Base-by-base conservation (phyloP, 2,113 vertebrate species). In the Percina caprodes region DNA sequence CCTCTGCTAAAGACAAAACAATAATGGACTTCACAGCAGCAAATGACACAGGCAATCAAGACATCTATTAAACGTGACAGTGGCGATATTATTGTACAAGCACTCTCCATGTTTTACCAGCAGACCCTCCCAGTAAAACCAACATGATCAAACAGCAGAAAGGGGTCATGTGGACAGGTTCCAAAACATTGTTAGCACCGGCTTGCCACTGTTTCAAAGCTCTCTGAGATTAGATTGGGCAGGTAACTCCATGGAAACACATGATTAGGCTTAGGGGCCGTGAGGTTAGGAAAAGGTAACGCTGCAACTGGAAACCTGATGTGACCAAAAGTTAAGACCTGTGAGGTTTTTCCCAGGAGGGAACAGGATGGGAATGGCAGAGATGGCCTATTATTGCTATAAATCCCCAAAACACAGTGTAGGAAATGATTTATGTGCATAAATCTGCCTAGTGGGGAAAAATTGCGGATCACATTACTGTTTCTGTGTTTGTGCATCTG, bases 361-460 rank as follows among this genome's bases (percentile, higher is more conserved):
- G 88, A 94, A 94, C 94, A 93, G 89, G 91, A 94, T 93, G 92
- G 92, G 91, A 94, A 91, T 92, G 91, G 93, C 89, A 94, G 87
- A 88, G 86, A 93, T 92, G 85, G 92, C 83, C 91, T 93, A 93
- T 94, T 94, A 95, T 94, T 93, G 82, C 91, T 92, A 87, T 87
- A 94, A 94, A 93, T 93, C 87, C 89, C 88, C 89, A 91, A 95
- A 94, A 94, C 92, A 94, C 85, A 82, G 93, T 46, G 73, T 92
- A 95, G 93, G 93, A 94, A 95, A 95, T 95, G 91, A 94, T 94
- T 94, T 94, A 94, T 93, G 92, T 93, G 91, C 91, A 93, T 93
- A 93, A 94, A 93, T 88, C 84, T 83, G 85, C 91, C 77, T 89
- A 82, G 88, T 88, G 88, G 88, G 89, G 90, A 93, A 91, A 91